Evolutionary conservation across 2,888 invertebrate genomes (phyloP).

Genomic region (Gortyna flavago): DNA sequence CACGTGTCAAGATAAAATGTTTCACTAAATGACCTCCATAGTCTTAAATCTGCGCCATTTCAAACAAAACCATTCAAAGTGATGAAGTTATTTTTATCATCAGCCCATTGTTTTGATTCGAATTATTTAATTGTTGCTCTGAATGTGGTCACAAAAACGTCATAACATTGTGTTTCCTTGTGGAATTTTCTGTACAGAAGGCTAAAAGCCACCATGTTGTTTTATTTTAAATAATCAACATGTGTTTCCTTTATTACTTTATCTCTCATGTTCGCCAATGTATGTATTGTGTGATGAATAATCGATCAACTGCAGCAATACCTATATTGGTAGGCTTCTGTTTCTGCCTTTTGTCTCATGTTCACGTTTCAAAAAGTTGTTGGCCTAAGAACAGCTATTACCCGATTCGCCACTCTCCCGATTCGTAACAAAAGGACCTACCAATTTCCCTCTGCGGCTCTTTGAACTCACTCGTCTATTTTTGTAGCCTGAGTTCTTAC

Average conservation of each 20-base stretch:
- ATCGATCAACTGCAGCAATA: background rate
- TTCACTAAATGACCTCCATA: conserved; percentile 26
- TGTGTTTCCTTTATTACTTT: conserved; percentile 15
- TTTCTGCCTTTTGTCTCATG: background rate
- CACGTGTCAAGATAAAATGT: background rate
- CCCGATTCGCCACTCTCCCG: background rate
- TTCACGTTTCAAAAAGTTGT: background rate
- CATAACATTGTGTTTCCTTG: conserved; percentile 24
- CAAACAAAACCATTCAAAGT: conserved; percentile 36
- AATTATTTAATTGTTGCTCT: conserved; percentile 41
- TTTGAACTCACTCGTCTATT: background rate
- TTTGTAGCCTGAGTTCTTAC: background rate
- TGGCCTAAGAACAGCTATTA: background rate
- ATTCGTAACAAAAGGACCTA: background rate
- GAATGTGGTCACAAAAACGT: conserved; percentile 32
- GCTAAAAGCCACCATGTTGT: conserved; percentile 16
- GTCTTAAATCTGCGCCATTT: conserved; percentile 46
- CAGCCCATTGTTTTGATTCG: conserved; percentile 40
- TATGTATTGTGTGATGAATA: background rate
- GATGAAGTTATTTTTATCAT: conserved; percentile 37
- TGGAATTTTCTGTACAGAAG: conserved; percentile 54
- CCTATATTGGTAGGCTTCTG: too few relatives aligned
- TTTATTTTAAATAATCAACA: conserved; percentile 32
- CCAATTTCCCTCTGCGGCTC: background rate
- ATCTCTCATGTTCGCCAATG: background rate